Conservation (phyloP, 2,888 invertebrate species). For the Ophion ellenae region DNA sequence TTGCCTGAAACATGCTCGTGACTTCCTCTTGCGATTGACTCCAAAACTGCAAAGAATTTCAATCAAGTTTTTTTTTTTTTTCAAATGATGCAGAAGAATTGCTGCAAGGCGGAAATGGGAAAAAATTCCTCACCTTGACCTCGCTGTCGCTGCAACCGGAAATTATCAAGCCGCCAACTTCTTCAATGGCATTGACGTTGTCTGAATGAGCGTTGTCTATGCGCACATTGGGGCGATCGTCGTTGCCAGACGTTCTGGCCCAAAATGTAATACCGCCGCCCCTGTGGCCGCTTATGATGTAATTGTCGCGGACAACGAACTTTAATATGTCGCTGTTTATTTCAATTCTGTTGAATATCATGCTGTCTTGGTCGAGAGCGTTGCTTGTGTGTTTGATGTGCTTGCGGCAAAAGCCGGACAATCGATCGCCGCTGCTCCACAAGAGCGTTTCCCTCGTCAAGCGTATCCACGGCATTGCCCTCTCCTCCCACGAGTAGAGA, state of each 20-base stretch:
- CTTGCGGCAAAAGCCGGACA: constrained; percentile 75
- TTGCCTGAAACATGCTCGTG: constrained; percentile 69
- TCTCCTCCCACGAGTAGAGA: constrained; percentile 83
- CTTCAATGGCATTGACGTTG: constrained; percentile 84
- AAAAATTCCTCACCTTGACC: constrained; percentile 79
- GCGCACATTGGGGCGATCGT: constrained; percentile 70
- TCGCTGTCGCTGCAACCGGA: constrained; percentile 83
- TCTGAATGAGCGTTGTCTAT: constrained; percentile 78
- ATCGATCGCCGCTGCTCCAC: constrained; percentile 84
- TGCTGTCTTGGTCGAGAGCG: constrained; percentile 74
- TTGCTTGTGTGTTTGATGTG: constrained; percentile 54
- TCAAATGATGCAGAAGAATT: not conserved
- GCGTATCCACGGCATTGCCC: constrained; percentile 85
- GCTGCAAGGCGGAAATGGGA: no score
- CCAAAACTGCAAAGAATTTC: constrained; percentile 70
- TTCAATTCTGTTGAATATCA: constrained; percentile 70
- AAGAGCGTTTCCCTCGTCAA: constrained; percentile 85
- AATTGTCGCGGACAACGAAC: constrained; percentile 83
- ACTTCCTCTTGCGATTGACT: constrained; percentile 52
- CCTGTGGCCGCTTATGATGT: constrained; percentile 83
- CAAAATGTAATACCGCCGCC: constrained; percentile 83
- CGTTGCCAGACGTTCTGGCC: constrained; percentile 58
- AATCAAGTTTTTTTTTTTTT: not conserved
- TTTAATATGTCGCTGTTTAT: constrained; percentile 83
- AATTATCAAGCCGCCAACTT: constrained; percentile 79